A percentile compares a stretch with the other conserved stretches of the same genome.
Conservation (phyloP, 2,888 invertebrate species). For the Xestia c-nigrum region DNA sequence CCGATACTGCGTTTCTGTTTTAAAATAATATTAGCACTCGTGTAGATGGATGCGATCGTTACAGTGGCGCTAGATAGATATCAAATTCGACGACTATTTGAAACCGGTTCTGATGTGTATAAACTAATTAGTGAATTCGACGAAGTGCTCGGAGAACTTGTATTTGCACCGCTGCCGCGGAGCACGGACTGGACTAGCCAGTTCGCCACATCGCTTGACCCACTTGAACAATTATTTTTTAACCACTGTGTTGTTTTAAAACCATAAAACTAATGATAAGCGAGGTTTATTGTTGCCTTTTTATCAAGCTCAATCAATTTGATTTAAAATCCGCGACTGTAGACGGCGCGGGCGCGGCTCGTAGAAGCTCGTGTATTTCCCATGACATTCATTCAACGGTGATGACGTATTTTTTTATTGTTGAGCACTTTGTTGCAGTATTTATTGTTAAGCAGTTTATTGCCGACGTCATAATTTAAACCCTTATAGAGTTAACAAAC, state of each 20-base stretch:
- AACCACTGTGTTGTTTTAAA: slow-evolving; percentile 49
- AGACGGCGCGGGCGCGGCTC: slow-evolving; percentile 28
- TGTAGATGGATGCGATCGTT: slow-evolving; percentile 20
- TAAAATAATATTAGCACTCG: slow-evolving; percentile 39
- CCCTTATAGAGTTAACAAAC: neutral
- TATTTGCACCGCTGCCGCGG: slow-evolving; percentile 27
- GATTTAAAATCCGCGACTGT: slow-evolving; percentile 53
- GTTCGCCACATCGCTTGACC: slow-evolving; percentile 53
- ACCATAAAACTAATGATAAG: slow-evolving; percentile 59
- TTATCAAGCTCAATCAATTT: slow-evolving; percentile 62
- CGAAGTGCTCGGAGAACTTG: slow-evolving; percentile 29
- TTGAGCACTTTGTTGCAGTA: slow-evolving; percentile 8
- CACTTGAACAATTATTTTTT: slow-evolving; percentile 62
- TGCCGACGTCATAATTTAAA: neutral
- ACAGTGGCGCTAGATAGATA: slow-evolving; percentile 9
- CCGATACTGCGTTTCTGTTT: slow-evolving; percentile 22
- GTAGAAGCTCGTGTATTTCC: slow-evolving; percentile 13
- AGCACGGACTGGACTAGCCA: slow-evolving; percentile 21
- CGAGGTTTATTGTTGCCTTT: slow-evolving; percentile 57
- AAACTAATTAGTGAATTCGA: slow-evolving; percentile 48
- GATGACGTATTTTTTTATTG: slow-evolving; percentile 16
- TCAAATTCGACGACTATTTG: slow-evolving; percentile 3
- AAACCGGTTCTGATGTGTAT: slow-evolving; percentile 40
- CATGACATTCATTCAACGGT: slow-evolving; percentile 33
- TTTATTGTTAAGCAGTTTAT: neutral